Evolutionary conservation across 1,140 invertebrate species (phyloP).

Genomic region (Heliconius hewitsoni): DNA sequence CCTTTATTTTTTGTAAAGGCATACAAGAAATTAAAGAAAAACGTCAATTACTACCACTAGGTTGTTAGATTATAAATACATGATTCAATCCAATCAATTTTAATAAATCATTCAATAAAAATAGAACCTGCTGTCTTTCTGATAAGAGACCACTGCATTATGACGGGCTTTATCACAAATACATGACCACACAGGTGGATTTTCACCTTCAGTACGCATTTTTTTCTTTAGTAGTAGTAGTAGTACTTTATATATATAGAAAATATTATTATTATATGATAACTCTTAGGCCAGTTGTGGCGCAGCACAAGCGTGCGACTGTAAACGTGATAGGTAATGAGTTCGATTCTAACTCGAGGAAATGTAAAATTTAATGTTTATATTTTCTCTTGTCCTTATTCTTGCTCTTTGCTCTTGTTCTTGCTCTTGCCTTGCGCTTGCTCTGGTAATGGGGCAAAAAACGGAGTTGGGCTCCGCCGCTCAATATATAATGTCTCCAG

Average conservation of each 20-base stretch:
- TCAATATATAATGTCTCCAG: background rate
- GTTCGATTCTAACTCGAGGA: too few relatives aligned
- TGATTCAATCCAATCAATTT: background rate
- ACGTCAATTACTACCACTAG: background rate
- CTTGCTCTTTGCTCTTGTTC: too few relatives aligned
- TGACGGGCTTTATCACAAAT: background rate
- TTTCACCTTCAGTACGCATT: background rate
- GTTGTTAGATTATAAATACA: background rate
- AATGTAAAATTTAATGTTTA: too few relatives aligned
- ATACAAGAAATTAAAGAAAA: background rate
- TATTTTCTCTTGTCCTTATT: too few relatives aligned
- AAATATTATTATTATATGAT: too few relatives aligned
- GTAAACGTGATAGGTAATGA: too few relatives aligned
- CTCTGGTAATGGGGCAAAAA: background rate
- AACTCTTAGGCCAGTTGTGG: too few relatives aligned
- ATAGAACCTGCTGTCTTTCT: background rate
- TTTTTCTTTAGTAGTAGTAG: background rate
- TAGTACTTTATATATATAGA: background rate
- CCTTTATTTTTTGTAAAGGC: background rate
- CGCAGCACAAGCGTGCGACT: too few relatives aligned
- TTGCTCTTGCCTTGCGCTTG: too few relatives aligned
- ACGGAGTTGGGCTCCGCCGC: background rate
- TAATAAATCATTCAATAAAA: constrained; percentile 7
- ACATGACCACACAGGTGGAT: background rate
- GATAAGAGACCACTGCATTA: background rate